Evolutionary conservation across 1,140 invertebrate genomes (phyloP).

Genomic region (Drosophila arizonae): DNA sequence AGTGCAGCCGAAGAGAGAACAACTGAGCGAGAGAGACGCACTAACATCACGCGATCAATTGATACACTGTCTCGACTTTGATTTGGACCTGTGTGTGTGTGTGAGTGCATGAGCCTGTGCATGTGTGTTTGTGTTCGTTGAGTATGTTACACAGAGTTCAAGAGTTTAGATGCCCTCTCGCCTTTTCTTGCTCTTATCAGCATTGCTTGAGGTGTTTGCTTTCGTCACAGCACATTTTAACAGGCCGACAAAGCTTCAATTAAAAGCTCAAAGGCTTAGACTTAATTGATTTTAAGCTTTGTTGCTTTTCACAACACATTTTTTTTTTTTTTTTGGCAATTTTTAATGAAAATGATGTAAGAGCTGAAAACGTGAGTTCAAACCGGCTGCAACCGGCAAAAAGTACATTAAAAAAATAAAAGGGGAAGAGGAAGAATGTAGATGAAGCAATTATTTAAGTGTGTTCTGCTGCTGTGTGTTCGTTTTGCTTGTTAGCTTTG

Average conservation of each 20-base stretch:
- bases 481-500: slow-evolving; percentile 17
- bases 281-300: slow-evolving; percentile 21
- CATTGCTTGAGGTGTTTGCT: slow-evolving; percentile 26
- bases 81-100: slow-evolving; percentile 8
- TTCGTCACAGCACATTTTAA: slow-evolving; percentile 20
- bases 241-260: slow-evolving; percentile 27
- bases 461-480: slow-evolving; percentile 31
- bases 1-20: slow-evolving; percentile 20
- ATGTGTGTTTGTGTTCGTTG: not conserved
- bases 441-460: slow-evolving; percentile 63
- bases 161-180: slow-evolving; percentile 26
- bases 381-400: slow-evolving; percentile 60
- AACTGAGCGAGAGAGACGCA: slow-evolving; percentile 22
- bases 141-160: slow-evolving; percentile 41
- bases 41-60: slow-evolving; percentile 67
- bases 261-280: slow-evolving; percentile 31
- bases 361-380: slow-evolving; percentile 48
- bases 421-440: slow-evolving; percentile 14
- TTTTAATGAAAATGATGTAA: slow-evolving; percentile 66
- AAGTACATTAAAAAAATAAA: not conserved
- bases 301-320: not conserved
- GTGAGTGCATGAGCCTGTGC: not conserved
- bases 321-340: slow-evolving; percentile 28
- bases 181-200: slow-evolving; percentile 26
- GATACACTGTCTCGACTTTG: slow-evolving; percentile 32